Evolutionary conservation across 2,797 vertebrate genomes (phyloP).

Genomic region (Pipistrellus nathusii): DNA sequence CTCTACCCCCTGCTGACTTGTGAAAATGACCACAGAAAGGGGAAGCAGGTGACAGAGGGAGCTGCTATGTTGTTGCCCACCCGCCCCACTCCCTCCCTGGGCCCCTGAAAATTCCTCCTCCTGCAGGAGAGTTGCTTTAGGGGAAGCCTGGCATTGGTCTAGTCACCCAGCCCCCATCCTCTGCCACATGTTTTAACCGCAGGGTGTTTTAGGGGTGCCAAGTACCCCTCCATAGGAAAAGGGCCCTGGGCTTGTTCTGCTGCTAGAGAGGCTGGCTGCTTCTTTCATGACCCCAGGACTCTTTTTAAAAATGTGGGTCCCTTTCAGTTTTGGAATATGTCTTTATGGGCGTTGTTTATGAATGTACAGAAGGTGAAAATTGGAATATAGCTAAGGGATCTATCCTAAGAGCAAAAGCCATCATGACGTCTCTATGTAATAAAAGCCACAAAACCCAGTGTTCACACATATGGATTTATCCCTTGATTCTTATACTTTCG

Average conservation of each 20-base stretch:
- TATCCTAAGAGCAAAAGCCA: neutral
- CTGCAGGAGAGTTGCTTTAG: neutral
- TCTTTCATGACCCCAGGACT: neutral
- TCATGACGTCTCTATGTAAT: neutral
- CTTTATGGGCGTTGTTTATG: neutral
- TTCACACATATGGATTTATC: neutral
- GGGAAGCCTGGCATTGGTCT: neutral
- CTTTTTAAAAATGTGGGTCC: neutral
- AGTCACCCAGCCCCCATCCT: neutral
- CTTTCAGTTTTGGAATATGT: neutral
- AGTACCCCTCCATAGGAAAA: neutral
- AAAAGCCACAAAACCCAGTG: conserved; percentile 7
- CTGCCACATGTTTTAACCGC: neutral
- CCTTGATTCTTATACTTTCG: neutral
- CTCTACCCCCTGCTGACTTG: conserved; percentile 68
- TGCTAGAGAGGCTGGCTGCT: neutral
- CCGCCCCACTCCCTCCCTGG: neutral
- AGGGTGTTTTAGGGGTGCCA: neutral
- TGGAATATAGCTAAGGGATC: neutral
- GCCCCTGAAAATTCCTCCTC: neutral
- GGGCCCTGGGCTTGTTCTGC: neutral
- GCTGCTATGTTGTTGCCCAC: neutral
- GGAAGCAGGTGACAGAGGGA: conserved; percentile 69
- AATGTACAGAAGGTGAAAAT: neutral
- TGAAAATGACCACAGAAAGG: conserved; percentile 75